Percentiles rank a stretch among this genome's conserved stretches.
Conservation (phyloP, 2,888 invertebrate genomes). For the Temnothorax ravouxi region DNA sequence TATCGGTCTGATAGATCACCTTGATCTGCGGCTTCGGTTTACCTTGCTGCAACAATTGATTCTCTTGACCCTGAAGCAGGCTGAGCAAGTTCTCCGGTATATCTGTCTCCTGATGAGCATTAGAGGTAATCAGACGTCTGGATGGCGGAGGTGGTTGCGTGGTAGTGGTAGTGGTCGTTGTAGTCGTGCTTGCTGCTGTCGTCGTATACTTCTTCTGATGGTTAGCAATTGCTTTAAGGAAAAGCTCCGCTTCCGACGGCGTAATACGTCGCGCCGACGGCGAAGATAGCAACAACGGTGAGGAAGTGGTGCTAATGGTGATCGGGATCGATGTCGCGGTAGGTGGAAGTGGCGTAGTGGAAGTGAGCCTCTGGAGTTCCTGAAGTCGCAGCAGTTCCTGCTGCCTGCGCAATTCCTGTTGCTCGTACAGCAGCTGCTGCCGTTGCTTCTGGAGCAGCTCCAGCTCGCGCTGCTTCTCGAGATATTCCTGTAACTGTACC, state of each 20-base stretch:
- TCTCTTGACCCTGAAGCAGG: slow-evolving; percentile 78
- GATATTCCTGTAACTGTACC: slow-evolving; percentile 88
- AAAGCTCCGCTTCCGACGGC: slow-evolving; percentile 83
- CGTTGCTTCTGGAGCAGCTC: slow-evolving; percentile 90
- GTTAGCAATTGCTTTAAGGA: slow-evolving; percentile 83
- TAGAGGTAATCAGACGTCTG: slow-evolving; percentile 10
- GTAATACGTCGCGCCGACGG: slow-evolving; percentile 83
- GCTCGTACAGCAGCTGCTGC: slow-evolving; percentile 92
- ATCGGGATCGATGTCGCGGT: slow-evolving; percentile 60
- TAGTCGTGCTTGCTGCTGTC: slow-evolving; percentile 61
- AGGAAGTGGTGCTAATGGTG: slow-evolving; percentile 79
- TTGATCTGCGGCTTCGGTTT: slow-evolving; percentile 85
- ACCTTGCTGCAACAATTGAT: slow-evolving; percentile 71
- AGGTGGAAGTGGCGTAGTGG: slow-evolving; percentile 77
- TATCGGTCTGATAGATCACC: slow-evolving; percentile 87
- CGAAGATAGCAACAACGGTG: slow-evolving; percentile 79
- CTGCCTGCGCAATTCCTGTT: slow-evolving; percentile 93
- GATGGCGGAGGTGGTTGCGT: slow-evolving; percentile 27
- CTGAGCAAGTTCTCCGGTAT: slow-evolving; percentile 80
- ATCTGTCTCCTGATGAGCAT: slow-evolving; percentile 32
- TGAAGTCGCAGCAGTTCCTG: slow-evolving; percentile 92
- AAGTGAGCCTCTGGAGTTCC: slow-evolving; percentile 89
- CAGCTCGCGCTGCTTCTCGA: slow-evolving; percentile 89
- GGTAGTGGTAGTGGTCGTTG: slow-evolving; percentile 60
- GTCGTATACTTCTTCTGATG: slow-evolving; percentile 84